Evolutionary conservation across 2,888 invertebrate species (phyloP).

Genomic region (Stenodema calcarata): DNA sequence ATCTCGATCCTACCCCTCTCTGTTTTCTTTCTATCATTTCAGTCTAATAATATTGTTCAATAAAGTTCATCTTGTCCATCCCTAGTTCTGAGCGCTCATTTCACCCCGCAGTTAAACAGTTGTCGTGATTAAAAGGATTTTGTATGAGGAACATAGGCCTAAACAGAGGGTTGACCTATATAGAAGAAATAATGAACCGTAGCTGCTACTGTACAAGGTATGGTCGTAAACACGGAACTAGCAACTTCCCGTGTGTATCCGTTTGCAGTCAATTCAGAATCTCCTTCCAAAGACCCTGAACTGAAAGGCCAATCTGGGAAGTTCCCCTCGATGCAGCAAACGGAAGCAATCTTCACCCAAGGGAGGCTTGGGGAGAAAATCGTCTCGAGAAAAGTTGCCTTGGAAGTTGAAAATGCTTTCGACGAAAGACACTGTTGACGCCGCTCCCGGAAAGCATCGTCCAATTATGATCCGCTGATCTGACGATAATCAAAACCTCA

Average conservation of each 20-base stretch:
- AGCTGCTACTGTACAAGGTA: no score
- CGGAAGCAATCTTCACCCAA: neutral
- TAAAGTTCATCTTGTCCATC: no score
- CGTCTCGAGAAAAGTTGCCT: neutral
- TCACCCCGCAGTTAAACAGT: no score
- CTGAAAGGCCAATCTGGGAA: neutral
- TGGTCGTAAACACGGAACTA: neutral
- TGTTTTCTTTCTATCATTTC: no score
- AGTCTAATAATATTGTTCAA: no score
- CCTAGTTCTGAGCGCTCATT: no score
- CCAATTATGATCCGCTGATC: slow-evolving; percentile 4
- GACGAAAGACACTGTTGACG: neutral
- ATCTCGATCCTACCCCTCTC: no score
- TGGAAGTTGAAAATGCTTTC: neutral
- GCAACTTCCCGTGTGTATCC: neutral
- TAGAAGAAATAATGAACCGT: no score
- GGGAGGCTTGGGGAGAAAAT: neutral
- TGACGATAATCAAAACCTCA: slow-evolving; percentile 22
- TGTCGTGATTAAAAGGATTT: no score
- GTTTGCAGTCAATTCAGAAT: neutral
- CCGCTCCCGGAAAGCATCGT: neutral
- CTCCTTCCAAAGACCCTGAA: neutral
- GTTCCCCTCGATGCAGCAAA: neutral
- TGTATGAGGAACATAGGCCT: no score
- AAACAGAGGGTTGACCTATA: no score